These are phyloP conservation scores for Pteronotus mesoamericanus DNA, from an alignment of 2,797 vertebrate genomes.

Conservation along the genomic window DNA sequence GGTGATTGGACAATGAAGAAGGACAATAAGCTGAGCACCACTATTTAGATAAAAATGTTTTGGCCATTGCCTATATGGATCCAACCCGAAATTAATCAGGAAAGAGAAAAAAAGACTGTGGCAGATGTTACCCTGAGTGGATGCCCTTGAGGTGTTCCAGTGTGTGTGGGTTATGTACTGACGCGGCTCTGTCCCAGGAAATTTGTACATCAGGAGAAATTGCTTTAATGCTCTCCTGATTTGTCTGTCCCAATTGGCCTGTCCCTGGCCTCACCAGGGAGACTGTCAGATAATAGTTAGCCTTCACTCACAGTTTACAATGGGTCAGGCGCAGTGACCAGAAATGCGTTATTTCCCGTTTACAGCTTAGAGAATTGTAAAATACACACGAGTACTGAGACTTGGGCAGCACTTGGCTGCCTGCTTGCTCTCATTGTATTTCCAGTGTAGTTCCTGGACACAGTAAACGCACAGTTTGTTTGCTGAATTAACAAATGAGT, in stretches of 20 bases:
- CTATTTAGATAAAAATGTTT: background rate
- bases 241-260: background rate
- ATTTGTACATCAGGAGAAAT: background rate
- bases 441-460: background rate
- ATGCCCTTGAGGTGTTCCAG: background rate
- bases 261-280: background rate
- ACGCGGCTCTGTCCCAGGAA: background rate
- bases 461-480: background rate
- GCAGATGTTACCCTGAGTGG: background rate
- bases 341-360: background rate
- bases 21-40: background rate
- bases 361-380: background rate
- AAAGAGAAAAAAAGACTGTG: background rate
- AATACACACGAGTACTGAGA: background rate
- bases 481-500: background rate
- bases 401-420: too few species aligned
- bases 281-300: background rate
- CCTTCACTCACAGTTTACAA: background rate
- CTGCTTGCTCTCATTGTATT: background rate
- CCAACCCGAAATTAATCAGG: background rate
- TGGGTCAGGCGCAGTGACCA: background rate
- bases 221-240: background rate
- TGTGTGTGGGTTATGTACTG: background rate
- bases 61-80: background rate
- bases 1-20: background rate